Evolutionary conservation across 37 sponge, comb jelly and placozoan genomes (phyloP), one percentile per base, ranked within the genome.

Genomic region (Aplysina aerophoba): DNA sequence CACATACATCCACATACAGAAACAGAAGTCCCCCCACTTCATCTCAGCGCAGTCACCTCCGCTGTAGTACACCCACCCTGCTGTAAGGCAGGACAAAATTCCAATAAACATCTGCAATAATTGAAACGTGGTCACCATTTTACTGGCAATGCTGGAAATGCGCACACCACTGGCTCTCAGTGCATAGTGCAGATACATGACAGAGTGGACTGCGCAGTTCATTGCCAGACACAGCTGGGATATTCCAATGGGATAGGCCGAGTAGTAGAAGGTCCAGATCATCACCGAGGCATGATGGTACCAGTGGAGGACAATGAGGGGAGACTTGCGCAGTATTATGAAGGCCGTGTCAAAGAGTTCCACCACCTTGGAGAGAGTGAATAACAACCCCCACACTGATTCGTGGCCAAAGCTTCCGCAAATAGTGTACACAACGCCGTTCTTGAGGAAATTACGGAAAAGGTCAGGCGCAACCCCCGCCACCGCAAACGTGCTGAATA

Each of bases 401-500:
- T 19, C 11, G 60, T 31, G 5, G 84, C 53, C 34, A 13, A 50
- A 21, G 36, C 36, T 13, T 15, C 34, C 30, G 78, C 86, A 85
- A 38, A 85, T 34, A 11, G 54, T 63, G 8, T 40, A 13, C 20
- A 79, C 36, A 11, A 63, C 54, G 1, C 86, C 86, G 1, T 30
- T 6, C 3, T 13, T 24, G 27, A 20, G 13, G 59, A 77, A 36
- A 6, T 39, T 59, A 15, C 35, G 13, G 28, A 41, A 8, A 15
- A 85, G 59, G 34, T 15, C 24, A 0, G 86, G 63, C 22, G 39
- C 6, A 4, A 35, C 79, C 53, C 19, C 38, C 13, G 3, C 14
- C 27, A 68, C 57, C 0, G 92, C 97, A 17, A 88, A 20, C 62
- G 92, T 37, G 41, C 91, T 90, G 55, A 97, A 97, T 56, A 88